Evolutionary conservation across 2,888 invertebrate species (phyloP), one percentile per base, ranked within the genome.

Genomic region (Arge pagana): DNA sequence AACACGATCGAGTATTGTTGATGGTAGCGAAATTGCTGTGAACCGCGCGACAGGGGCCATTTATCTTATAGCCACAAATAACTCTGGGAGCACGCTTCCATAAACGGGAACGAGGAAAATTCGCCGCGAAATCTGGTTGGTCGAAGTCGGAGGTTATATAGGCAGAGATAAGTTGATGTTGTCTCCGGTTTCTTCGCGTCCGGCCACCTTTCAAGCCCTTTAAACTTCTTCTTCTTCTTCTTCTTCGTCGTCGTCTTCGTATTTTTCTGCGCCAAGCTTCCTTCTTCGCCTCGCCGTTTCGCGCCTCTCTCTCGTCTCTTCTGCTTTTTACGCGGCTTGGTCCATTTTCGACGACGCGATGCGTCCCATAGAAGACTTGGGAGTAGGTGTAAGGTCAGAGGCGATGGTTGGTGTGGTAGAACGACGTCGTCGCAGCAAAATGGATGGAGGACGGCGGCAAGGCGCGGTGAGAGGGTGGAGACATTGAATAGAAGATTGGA

Each of bases 401-500:
- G 45, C 35, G 33, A 23, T 15, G 33, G 11, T 21, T 10, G 8
- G 18, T 13, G 50, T 23, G 21, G 19, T 7, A 18, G 11, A 1
- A n/a, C 23, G 35, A 19, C 19, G 16, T 10, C 15, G 6, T 2
- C 11, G 40, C n/a, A 18, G 39, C 18, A 6, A 31, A 28, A 13
- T 18, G 11, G 18, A 23, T n/a, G 16, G 31, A 33, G 21, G 10
- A 28, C 37, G 39, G 26, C 21, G 26, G 33, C n/a, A 30, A 8
- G 52, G 36, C 30, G 31, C 36, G 33, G 48, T 4, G 36, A 13
- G 33, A 13, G 33, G 41, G 31, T 31, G 50, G 23, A 52, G 61
- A 65, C 50, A 54, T 58, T 74, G 74, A 75, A 76, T 74, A 69
- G 75, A 74, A 75, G 75, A 76, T 76, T 76, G 75, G 71, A 74